Percentiles rank a stretch among this genome's conserved stretches.
Evolutionary conservation across 2,113 vertebrate species (phyloP).

Genomic region (Scomber scombrus): DNA sequence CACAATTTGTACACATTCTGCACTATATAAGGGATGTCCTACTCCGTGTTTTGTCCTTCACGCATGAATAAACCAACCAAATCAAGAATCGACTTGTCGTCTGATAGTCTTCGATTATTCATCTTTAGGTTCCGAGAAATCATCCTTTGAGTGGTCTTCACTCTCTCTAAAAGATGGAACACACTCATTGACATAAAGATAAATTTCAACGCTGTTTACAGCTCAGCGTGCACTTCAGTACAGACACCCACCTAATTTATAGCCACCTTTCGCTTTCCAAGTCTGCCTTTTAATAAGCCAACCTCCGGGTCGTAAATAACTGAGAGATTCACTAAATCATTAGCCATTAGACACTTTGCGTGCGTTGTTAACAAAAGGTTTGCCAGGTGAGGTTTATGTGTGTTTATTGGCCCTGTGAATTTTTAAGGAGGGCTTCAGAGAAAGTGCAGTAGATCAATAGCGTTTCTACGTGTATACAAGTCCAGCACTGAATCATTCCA

Average conservation of each 20-base stretch:
- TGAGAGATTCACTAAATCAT: slow-evolving; percentile 66
- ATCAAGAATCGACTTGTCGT: no score
- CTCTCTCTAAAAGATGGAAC: slow-evolving; percentile 12
- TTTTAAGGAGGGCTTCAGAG: slow-evolving; percentile 64
- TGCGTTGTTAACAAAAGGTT: slow-evolving; percentile 65
- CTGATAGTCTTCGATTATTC: no score
- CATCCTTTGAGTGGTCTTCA: neutral
- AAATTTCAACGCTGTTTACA: slow-evolving; percentile 60
- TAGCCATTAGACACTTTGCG: slow-evolving; percentile 60
- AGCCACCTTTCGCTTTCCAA: slow-evolving; percentile 38
- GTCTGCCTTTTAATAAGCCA: slow-evolving; percentile 70
- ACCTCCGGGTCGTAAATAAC: slow-evolving; percentile 67
- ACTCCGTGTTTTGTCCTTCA: no score
- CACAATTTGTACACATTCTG: no score
- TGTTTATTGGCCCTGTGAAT: slow-evolving; percentile 69
- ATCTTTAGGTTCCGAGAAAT: no score
- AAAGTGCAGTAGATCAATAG: slow-evolving; percentile 65
- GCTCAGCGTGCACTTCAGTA: slow-evolving; percentile 24
- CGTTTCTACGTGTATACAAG: slow-evolving; percentile 47
- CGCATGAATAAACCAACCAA: no score
- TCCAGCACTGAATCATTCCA: slow-evolving; percentile 59
- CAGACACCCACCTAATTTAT: slow-evolving; percentile 60
- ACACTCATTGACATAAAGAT: slow-evolving; percentile 41
- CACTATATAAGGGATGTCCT: no score
- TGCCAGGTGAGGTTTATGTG: slow-evolving; percentile 66